Evolutionary conservation across 1,140 invertebrate species (phyloP).

Genomic region (Hormaphis cornu): DNA sequence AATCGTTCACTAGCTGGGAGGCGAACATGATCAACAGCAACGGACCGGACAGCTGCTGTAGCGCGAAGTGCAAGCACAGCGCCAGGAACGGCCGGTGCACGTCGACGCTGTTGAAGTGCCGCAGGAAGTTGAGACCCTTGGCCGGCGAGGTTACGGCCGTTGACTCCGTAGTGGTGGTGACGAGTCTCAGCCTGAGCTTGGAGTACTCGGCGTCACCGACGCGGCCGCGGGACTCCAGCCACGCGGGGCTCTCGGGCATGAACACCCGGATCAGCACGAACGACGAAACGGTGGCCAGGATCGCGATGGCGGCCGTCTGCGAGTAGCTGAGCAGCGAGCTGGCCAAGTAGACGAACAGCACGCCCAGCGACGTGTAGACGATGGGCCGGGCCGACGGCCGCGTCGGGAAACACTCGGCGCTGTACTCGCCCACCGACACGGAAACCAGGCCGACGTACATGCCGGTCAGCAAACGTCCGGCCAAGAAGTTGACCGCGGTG

Average conservation of each 20-base stretch:
- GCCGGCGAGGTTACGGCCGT: not conserved
- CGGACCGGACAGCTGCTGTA: conserved; percentile 52
- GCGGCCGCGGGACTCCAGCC: conserved; percentile 40
- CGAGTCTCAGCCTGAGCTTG: conserved; percentile 34
- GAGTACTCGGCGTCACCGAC: conserved; percentile 38
- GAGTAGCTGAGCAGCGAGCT: conserved; percentile 45
- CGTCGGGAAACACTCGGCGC: conserved; percentile 43
- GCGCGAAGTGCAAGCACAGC: conserved; percentile 45
- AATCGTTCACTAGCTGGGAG: conserved; percentile 48
- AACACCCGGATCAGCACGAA: conserved; percentile 39
- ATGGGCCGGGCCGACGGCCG: conserved; percentile 29
- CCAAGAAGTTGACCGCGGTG: conserved; percentile 42
- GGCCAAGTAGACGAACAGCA: conserved; percentile 35
- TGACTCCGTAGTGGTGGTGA: not conserved
- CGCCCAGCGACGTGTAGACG: conserved; percentile 42
- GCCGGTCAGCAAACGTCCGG: conserved; percentile 46
- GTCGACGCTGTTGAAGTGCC: conserved; percentile 33
- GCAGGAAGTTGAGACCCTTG: not conserved
- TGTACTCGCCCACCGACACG: conserved; percentile 39
- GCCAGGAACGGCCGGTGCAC: conserved; percentile 47
- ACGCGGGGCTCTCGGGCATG: conserved; percentile 52
- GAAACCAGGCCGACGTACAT: conserved; percentile 37
- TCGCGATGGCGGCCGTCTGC: conserved; percentile 44
- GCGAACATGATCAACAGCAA: conserved; percentile 62
- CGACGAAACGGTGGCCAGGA: conserved; percentile 40